Percentiles rank a stretch among this genome's conserved stretches.
Evolutionary conservation across 2,113 vertebrate genomes (phyloP).

Genomic region (Sterna hirundo): DNA sequence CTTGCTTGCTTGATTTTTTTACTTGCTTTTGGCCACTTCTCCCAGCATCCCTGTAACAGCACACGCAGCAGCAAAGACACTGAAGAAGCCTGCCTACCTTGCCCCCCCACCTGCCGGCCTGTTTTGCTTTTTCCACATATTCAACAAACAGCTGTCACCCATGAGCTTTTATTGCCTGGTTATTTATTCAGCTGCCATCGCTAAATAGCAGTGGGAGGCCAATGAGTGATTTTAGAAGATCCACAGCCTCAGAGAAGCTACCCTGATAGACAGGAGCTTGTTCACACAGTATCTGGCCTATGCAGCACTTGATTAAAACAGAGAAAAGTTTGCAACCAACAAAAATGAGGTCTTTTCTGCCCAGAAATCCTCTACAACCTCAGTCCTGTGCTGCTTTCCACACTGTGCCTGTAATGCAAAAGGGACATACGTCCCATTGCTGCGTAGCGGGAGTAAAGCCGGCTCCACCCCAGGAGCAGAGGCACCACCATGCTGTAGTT

Average conservation of each 20-base stretch:
- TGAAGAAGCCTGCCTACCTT: constrained; percentile 2
- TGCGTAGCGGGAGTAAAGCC: not conserved
- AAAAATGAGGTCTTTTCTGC: not conserved
- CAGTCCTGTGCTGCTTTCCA: not conserved
- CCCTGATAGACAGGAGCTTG: not conserved
- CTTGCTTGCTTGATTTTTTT: not conserved
- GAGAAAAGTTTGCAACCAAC: not conserved
- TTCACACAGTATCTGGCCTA: constrained; percentile 14
- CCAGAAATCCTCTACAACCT: not conserved
- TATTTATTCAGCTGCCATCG: constrained; percentile 54
- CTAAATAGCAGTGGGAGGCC: constrained; percentile 38
- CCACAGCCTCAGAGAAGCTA: not conserved
- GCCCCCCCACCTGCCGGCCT: not conserved
- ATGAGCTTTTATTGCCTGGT: constrained; percentile 42
- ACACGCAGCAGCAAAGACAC: not conserved
- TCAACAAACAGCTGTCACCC: constrained; percentile 47
- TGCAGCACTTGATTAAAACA: not conserved
- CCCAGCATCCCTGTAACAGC: not conserved
- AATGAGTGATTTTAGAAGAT: constrained; percentile 9
- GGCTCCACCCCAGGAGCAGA: not conserved
- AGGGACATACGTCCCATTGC: not conserved
- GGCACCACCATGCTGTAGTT: not conserved
- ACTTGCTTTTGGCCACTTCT: not conserved
- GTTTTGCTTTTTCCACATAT: not conserved
- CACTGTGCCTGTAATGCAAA: not conserved